A percentile compares a stretch with the other conserved stretches of the same genome.
phyloP scores from a whole-genome alignment of 2,113 vertebrate genomes.

The Ramphastos sulfuratus region DNA sequence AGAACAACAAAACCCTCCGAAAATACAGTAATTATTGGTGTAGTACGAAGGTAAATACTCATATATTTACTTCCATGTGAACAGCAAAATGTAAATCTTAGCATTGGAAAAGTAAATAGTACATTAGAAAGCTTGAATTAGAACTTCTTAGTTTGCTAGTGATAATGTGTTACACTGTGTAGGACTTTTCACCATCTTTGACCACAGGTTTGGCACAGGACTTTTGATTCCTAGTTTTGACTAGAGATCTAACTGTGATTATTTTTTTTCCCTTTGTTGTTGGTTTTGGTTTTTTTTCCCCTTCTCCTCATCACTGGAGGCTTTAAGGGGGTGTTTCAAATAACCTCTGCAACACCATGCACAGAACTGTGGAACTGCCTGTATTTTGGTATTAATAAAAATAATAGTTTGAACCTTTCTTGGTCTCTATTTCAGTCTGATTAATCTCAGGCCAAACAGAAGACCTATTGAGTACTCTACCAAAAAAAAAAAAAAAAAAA shows the following conservation, averaged over 20 bases:
- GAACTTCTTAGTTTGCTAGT: not conserved
- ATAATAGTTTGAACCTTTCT: not conserved
- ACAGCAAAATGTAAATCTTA: not conserved
- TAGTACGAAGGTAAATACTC: slow-evolving; percentile 87
- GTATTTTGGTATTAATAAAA: not conserved
- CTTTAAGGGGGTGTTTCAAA: not conserved
- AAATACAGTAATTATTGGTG: slow-evolving; percentile 93
- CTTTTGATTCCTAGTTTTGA: not conserved
- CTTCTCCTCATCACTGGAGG: not conserved
- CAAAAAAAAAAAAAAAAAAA: not conserved
- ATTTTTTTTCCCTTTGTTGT: not conserved
- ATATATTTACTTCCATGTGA: not conserved
- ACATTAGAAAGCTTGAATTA: not conserved
- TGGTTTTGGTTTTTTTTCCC: not conserved
- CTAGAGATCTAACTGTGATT: not conserved
- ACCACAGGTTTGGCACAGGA: not conserved
- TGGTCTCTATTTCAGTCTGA: not conserved
- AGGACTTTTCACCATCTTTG: not conserved
- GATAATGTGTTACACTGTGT: not conserved
- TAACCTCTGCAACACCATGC: not conserved
- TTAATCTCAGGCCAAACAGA: not conserved
- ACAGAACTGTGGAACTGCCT: not conserved
- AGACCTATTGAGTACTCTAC: not conserved
- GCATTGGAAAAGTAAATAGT: not conserved
- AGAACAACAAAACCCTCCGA: slow-evolving; percentile 89